phyloP scores from a whole-genome alignment of 1,140 invertebrate genomes.

The Philaenus spumarius region DNA sequence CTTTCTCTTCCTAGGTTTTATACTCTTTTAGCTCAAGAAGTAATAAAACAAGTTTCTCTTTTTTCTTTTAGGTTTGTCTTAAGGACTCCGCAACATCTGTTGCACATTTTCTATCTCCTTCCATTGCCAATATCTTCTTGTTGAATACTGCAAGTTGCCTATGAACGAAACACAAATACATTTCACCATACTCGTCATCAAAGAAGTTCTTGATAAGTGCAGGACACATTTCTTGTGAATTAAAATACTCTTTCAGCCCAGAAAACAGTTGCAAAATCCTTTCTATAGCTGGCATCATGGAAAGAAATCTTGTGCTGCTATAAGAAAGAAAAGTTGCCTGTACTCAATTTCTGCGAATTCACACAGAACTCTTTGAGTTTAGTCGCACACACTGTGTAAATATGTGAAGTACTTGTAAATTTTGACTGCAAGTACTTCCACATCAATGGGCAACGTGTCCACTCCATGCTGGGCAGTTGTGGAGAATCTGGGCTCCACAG shows the following conservation, averaged over 20 bases:
- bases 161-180: constrained; percentile 19
- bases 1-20: background rate
- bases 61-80: constrained; percentile 3
- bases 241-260: constrained; percentile 24
- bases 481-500: constrained; percentile 30
- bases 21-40: background rate
- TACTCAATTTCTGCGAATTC: constrained; percentile 28
- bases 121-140: background rate
- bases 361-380: constrained; percentile 31
- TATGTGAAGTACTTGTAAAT: constrained; percentile 33
- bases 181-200: constrained; percentile 12
- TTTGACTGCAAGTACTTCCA: constrained; percentile 32
- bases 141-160: background rate
- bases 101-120: background rate
- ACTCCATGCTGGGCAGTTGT: constrained; percentile 26
- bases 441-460: constrained; percentile 30
- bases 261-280: constrained; percentile 20
- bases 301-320: constrained; percentile 30
- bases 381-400: constrained; percentile 30
- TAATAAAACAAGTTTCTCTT: background rate
- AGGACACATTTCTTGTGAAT: constrained; percentile 13
- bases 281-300: constrained; percentile 25
- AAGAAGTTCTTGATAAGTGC: constrained; percentile 23
- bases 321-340: constrained; percentile 26
- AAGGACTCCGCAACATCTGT: background rate